Base-by-base conservation (phyloP, 1,140 invertebrate species). In the Drosophila grimshawi region DNA sequence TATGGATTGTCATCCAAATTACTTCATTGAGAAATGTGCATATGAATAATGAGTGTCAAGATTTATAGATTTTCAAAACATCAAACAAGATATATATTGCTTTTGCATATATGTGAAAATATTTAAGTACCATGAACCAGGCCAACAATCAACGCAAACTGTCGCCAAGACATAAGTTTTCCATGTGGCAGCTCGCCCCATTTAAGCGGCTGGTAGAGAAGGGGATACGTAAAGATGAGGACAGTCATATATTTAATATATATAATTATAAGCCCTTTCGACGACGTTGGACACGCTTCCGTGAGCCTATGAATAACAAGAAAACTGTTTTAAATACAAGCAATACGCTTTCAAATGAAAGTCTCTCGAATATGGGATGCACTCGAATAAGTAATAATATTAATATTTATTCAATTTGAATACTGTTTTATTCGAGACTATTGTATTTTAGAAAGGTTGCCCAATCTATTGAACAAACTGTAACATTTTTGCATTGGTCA, bases 211-310 rank as follows among this genome's bases (percentile, higher is more conserved):
- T 45, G 52, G 5, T 19, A 19, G 30, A 49, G 4, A 7, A n/a
- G 29, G 33, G 11, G 19, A 7, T 19, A 43, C 8, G 30, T 30
- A 41, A 32, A 61, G 56, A 37, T 43, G 19, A 29, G 29, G 29
- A 4, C 55, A 19, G 10, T 11, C 5, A 7, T n/a, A 11, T 33
- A 19, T 35, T 32, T 59, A 66, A 56, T 59, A 43, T 45, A 65
- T 57, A 45, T 39, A 39, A 29, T 64, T 63, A 35, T 60, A 56
- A 73, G 71, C 82, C 80, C 82, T 80, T 82, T 72, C 7, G 39
- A 32, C 46, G 48, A 65, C 57, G 57, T 67, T 71, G 75, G 75
- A 82, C 76, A 88, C 82, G 83, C 82, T 86, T 82, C 80, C 72
- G 30, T 73, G 76, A 73, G 83, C 65, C 80, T 72, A 67, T 80